phyloP scores from a whole-genome alignment of 1,140 invertebrate species.

The Holotrichia oblita region DNA sequence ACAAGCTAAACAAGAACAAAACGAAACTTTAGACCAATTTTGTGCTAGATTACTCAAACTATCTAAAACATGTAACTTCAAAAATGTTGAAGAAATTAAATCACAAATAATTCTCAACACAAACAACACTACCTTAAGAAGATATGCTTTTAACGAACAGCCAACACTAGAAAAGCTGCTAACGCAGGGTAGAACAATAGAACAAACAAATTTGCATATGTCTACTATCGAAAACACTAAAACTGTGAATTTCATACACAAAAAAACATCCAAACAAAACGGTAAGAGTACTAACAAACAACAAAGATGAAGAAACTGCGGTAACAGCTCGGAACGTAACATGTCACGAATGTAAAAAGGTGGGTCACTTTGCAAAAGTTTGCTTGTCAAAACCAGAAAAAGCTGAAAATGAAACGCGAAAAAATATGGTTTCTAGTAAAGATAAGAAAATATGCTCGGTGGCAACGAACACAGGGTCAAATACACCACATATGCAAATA shows the following conservation, averaged over 20 bases:
- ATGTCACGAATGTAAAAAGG: not conserved
- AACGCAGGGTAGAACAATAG: not conserved
- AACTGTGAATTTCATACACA: conserved; percentile 13
- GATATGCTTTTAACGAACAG: not conserved
- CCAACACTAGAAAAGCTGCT: not conserved
- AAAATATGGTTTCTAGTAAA: not conserved
- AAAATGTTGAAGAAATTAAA: no score
- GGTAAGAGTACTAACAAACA: not conserved
- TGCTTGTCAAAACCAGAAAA: not conserved
- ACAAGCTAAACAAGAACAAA: no score
- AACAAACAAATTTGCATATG: not conserved
- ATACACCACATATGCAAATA: conserved; percentile 10
- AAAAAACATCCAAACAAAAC: not conserved
- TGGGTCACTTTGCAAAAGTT: not conserved
- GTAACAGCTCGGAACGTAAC: not conserved
- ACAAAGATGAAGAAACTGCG: not conserved
- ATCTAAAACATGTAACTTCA: no score
- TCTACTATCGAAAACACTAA: not conserved
- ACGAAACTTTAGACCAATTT: no score
- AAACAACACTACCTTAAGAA: no score
- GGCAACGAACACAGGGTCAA: not conserved
- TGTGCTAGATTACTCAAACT: no score
- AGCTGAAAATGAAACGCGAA: not conserved
- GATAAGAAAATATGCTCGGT: not conserved
- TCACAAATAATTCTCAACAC: no score